Conservation (phyloP, 2,797 vertebrate species). For the Parauchenoglanis ngamensis region DNA sequence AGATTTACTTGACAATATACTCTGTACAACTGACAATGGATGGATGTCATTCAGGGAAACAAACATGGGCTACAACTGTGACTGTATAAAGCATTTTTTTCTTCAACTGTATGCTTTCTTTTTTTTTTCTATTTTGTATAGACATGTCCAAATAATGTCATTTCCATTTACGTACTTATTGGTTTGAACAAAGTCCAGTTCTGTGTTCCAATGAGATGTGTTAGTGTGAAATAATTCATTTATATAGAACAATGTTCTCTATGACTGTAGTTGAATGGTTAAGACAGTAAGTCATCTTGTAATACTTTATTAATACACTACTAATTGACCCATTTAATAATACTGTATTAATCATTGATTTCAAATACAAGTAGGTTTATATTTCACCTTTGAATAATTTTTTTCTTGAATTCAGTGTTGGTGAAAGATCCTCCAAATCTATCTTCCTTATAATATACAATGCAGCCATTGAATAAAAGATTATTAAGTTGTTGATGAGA, state of each 20-base stretch:
- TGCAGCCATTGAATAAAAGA: background rate
- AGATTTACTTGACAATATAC: conserved; percentile 66
- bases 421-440: background rate
- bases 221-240: conserved; percentile 20
- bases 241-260: background rate
- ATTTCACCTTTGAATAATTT: background rate
- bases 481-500: background rate
- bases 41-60: conserved; percentile 18
- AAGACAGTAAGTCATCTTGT: background rate
- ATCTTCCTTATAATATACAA: background rate
- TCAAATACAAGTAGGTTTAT: background rate
- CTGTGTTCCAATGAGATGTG: background rate
- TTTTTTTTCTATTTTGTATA: background rate
- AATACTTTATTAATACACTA: background rate
- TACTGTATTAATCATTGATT: conserved; percentile 1
- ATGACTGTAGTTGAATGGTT: background rate
- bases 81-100: background rate
- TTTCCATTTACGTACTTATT: conserved; percentile 1
- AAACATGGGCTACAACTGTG: conserved; percentile 4
- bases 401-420: background rate
- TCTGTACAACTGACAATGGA: conserved; percentile 10
- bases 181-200: background rate
- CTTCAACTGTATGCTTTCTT: background rate
- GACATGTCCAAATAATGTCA: background rate
- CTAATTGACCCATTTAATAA: background rate